Evolutionary conservation across 2,888 invertebrate species (phyloP), one percentile per base, ranked within the genome.

Genomic region (Sarcophaga rosellei): DNA sequence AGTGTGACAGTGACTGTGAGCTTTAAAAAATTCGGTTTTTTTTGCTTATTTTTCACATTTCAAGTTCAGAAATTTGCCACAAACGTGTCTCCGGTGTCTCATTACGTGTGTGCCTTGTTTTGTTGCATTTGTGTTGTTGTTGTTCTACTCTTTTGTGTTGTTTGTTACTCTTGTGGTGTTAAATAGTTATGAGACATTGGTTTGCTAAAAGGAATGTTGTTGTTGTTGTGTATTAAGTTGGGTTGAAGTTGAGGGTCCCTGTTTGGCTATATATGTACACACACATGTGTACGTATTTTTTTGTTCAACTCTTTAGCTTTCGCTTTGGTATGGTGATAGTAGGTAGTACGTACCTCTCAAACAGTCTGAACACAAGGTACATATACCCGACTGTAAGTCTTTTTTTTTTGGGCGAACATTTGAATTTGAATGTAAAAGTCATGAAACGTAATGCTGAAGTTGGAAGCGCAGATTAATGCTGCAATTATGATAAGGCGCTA

Each of bases 401-500:
- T 63, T 66, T 44, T 73, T 63, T 66, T 66, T 11, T 47, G 65
- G 21, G 45, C 69, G 78, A 75, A 81, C 68, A 81, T 81, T 78
- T 79, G 84, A 84, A 84, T 81, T 83, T 83, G 35, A 35, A 35
- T 69, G 69, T 78, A 72, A 86, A 86, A 81, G 12, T 81, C 86
- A 86, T 86, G 86, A 69, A 84, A 86, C 86, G 81, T 75, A 78
- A 86, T 81, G 82, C 87, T 83, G 84, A 85, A 83, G 87, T 83
- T 87, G 83, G 88, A 88, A 89, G 86, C 88, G 88, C 90, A 90
- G 90, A 90, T 90, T 90, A 90, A 90, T 89, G 89, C 90, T 84
- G 89, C 90, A 90, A 90, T 90, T 90, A 90, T 90, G 90, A 90
- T 90, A 90, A 90, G 90, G 88, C 89, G 89, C 90, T 90, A 90